These are phyloP conservation scores for Trichoplusia ni DNA, from an alignment of 1,140 invertebrate genomes.

Conservation along the genomic window DNA sequence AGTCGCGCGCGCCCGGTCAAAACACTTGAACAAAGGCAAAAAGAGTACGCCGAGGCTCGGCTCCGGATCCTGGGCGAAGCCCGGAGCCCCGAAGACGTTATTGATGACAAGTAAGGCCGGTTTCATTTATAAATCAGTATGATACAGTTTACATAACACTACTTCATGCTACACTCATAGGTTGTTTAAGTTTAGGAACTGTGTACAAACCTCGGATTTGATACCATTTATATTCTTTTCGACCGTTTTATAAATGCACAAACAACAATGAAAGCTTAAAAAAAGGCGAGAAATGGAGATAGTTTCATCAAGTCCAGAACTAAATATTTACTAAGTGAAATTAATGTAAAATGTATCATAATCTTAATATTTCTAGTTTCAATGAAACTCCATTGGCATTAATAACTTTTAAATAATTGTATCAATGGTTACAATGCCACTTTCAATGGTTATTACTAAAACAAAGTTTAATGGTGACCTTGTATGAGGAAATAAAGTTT, in stretches of 20 bases:
- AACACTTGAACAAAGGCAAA: constrained; percentile 92
- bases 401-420: too few species aligned
- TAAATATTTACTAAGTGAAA: not conserved
- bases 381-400: not conserved
- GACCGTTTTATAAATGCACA: too few species aligned
- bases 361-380: not conserved
- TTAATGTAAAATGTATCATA: not conserved
- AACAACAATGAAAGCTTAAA: too few species aligned
- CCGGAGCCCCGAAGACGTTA: constrained; percentile 87
- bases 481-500: too few species aligned
- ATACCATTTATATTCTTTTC: too few species aligned
- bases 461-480: too few species aligned
- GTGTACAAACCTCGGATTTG: not conserved
- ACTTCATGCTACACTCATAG: not conserved
- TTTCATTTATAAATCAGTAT: constrained; percentile 12
- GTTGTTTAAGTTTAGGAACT: not conserved
- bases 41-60: constrained; percentile 93
- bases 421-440: too few species aligned
- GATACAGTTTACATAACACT: constrained; percentile 40
- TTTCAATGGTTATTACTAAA: too few species aligned
- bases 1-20: constrained; percentile 87
- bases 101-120: constrained; percentile 83
- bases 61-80: constrained; percentile 92
- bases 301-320: too few species aligned
- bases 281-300: too few species aligned